phyloP scores from a whole-genome alignment of 2,888 invertebrate genomes.

The Corbicula japonica region DNA sequence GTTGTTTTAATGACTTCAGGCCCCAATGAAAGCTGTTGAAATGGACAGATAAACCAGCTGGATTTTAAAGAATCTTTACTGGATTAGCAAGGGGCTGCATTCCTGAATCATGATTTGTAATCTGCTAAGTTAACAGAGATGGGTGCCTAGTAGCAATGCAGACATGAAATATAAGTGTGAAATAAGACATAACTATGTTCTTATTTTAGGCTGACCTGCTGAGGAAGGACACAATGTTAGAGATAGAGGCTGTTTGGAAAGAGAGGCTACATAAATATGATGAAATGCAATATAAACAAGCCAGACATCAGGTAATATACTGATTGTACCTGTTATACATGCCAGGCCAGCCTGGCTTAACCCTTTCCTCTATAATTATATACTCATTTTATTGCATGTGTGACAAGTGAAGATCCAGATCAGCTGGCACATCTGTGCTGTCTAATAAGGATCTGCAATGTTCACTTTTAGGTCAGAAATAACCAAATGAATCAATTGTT shows the following conservation, averaged over 20 bases:
- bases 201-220: conserved; percentile 69
- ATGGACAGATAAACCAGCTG: neutral
- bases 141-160: too few species aligned
- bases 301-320: conserved; percentile 1
- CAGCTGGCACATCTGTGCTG: neutral
- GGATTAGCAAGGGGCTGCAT: neutral
- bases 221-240: conserved; percentile 66
- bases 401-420: neutral
- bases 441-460: too few species aligned
- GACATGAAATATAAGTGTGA: too few species aligned
- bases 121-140: neutral
- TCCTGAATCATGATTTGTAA: neutral
- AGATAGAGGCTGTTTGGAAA: conserved; percentile 81
- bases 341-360: neutral
- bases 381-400: neutral
- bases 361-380: neutral
- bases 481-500: too few species aligned
- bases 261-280: conserved; percentile 71
- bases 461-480: too few species aligned
- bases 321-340: neutral
- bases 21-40: neutral
- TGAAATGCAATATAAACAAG: conserved; percentile 11
- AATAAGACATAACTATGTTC: too few species aligned
- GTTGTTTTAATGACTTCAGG: too few species aligned
- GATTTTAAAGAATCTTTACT: neutral